phyloP scores from a whole-genome alignment of 2,113 vertebrate species.

The Pseudorhombus dupliciocellatus region DNA sequence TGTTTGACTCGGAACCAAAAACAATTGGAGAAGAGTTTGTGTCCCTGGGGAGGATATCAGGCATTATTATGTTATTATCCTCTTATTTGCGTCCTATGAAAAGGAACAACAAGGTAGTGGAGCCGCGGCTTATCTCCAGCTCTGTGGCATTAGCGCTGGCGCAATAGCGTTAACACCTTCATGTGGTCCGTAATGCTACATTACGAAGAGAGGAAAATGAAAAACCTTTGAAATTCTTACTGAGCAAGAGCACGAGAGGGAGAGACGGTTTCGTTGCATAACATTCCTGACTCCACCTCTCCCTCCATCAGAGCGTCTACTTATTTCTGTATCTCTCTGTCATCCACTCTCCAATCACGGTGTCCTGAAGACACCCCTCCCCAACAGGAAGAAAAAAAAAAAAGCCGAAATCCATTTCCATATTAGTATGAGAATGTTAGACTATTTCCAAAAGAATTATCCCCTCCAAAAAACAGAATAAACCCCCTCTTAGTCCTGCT shows the following conservation, averaged over 20 bases:
- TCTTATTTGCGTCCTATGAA: slow-evolving; percentile 70
- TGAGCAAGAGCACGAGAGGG: neutral
- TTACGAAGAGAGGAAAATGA: slow-evolving; percentile 3
- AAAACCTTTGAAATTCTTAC: slow-evolving; percentile 5
- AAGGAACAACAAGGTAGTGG: slow-evolving; percentile 71
- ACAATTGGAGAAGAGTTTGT: slow-evolving; percentile 69
- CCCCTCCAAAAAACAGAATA: slow-evolving; percentile 73
- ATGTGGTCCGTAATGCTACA: neutral
- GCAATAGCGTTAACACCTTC: slow-evolving; percentile 24
- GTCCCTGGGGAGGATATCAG: slow-evolving; percentile 58
- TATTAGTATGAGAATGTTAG: slow-evolving; percentile 78
- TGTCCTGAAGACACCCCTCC: slow-evolving; percentile 64
- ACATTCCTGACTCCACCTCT: slow-evolving; percentile 1
- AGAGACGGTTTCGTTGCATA: slow-evolving; percentile 8
- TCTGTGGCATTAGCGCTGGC: slow-evolving; percentile 56
- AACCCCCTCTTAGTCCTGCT: slow-evolving; percentile 78
- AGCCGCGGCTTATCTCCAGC: slow-evolving; percentile 66
- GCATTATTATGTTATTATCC: slow-evolving; percentile 75
- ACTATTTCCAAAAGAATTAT: slow-evolving; percentile 77
- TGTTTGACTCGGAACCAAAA: slow-evolving; percentile 56
- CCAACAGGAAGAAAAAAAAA: slow-evolving; percentile 30
- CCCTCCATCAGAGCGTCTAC: slow-evolving; percentile 2
- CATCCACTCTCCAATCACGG: slow-evolving; percentile 23
- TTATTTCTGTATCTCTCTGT: slow-evolving; percentile 34
- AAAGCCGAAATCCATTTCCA: slow-evolving; percentile 75